Evolutionary conservation across 2,888 invertebrate species (phyloP).

Genomic region (Octodonta nipae): DNA sequence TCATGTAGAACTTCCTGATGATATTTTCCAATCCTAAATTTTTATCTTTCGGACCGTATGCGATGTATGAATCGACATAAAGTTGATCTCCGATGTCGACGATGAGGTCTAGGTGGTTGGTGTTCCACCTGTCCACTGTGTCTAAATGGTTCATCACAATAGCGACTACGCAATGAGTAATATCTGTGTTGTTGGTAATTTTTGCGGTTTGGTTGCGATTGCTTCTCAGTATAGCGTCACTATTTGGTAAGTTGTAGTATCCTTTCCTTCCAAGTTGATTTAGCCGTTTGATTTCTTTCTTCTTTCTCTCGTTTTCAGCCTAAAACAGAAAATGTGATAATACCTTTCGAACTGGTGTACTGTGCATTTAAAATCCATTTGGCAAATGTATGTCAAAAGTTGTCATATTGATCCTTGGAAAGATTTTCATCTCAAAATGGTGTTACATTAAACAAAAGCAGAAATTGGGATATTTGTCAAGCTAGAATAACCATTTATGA

Average conservation of each 20-base stretch:
- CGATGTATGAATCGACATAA: slow-evolving; percentile 46
- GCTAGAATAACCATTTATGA: too few species aligned
- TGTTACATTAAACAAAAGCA: too few species aligned
- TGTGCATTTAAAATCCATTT: too few species aligned
- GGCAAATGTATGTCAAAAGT: too few species aligned
- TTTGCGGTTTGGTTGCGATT: slow-evolving; percentile 26
- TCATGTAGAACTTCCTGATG: slow-evolving; percentile 43
- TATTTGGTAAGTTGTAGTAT: slow-evolving; percentile 24
- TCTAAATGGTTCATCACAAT: slow-evolving; percentile 40
- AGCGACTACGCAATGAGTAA: slow-evolving; percentile 40
- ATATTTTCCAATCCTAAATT: slow-evolving; percentile 29
- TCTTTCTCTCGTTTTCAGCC: slow-evolving; percentile 22
- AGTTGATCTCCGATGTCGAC: slow-evolving; percentile 45
- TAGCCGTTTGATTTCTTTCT: slow-evolving; percentile 27
- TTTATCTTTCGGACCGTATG: slow-evolving; percentile 38
- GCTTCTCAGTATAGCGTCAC: slow-evolving; percentile 39
- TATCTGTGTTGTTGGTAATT: slow-evolving; percentile 36
- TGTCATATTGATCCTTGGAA: too few species aligned
- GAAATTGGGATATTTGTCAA: too few species aligned
- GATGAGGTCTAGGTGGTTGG: slow-evolving; percentile 41
- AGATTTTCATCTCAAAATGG: too few species aligned
- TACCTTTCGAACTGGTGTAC: too few species aligned
- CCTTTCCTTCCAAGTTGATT: slow-evolving; percentile 31
- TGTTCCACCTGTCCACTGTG: slow-evolving; percentile 42
- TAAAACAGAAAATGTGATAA: slow-evolving; percentile 10